Conservation (phyloP, 2,888 invertebrate species). For the Brachycybe producta region DNA sequence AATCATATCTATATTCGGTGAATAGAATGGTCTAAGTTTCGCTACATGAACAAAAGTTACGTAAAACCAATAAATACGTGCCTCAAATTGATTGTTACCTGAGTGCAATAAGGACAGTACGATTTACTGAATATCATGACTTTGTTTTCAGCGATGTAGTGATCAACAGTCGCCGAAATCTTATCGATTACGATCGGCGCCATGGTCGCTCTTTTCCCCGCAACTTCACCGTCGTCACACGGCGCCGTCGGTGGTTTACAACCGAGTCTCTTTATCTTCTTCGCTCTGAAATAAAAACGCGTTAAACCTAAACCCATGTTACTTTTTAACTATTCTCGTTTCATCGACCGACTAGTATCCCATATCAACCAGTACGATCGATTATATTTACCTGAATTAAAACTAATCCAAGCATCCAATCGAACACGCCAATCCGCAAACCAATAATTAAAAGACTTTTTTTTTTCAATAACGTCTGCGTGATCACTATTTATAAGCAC, state of each 20-base stretch:
- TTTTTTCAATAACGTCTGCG: too few species aligned
- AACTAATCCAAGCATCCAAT: too few species aligned
- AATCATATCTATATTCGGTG: too few species aligned
- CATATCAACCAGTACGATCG: too few species aligned
- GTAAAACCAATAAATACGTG: too few species aligned
- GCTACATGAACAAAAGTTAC: too few species aligned
- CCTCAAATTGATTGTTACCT: too few species aligned
- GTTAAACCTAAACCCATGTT: neutral
- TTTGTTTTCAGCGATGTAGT: conserved; percentile 14
- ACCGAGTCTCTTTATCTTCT: neutral
- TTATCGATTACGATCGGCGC: neutral
- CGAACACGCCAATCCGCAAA: too few species aligned
- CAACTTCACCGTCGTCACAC: neutral
- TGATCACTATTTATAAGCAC: too few species aligned
- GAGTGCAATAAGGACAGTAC: conserved; percentile 13
- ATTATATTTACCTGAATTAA: too few species aligned
- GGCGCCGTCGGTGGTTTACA: neutral
- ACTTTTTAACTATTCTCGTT: neutral
- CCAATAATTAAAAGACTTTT: too few species aligned
- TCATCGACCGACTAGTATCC: neutral
- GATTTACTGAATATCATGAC: conserved; percentile 19
- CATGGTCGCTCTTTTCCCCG: neutral
- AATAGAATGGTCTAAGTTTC: too few species aligned
- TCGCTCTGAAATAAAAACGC: neutral
- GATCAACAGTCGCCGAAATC: neutral